Percentiles rank a stretch among this genome's conserved stretches.
phyloP scores from a whole-genome alignment of 2,113 vertebrate species.

The Bubo scandiacus region DNA sequence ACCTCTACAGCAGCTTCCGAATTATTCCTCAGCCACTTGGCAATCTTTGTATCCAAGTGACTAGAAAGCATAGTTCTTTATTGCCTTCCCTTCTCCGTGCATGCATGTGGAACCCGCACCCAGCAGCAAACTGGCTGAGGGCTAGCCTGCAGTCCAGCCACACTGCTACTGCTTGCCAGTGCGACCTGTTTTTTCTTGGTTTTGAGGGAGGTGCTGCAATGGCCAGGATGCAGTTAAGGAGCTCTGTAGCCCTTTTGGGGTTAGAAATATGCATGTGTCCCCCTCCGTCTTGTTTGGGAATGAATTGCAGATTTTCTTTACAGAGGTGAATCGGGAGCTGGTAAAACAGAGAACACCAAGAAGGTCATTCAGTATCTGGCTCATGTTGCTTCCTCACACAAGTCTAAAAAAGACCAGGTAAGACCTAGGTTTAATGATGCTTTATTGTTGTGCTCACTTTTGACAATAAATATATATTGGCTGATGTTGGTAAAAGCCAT shows the following conservation, averaged over 20 bases:
- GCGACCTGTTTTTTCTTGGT: neutral
- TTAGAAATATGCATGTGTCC: neutral
- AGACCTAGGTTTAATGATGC: neutral
- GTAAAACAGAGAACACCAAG: conserved; percentile 98
- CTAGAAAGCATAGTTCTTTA: neutral
- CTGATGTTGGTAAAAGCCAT: neutral
- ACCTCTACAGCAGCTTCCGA: neutral
- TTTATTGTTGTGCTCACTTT: neutral
- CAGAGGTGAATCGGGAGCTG: conserved; percentile 97
- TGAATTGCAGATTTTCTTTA: conserved; percentile 42
- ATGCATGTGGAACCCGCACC: neutral
- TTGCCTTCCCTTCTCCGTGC: neutral
- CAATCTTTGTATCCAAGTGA: neutral
- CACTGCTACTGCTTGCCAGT: neutral
- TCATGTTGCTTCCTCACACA: conserved; percentile 95
- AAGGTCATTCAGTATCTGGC: conserved; percentile 99
- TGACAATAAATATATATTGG: neutral
- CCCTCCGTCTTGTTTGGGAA: neutral
- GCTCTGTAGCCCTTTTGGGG: neutral
- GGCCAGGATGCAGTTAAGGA: neutral
- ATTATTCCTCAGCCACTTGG: neutral
- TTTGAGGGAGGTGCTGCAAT: neutral
- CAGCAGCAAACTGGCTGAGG: neutral
- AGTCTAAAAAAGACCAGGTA: conserved; percentile 98
- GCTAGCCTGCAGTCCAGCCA: neutral